Conservation (phyloP, 1,140 invertebrate species). For the Pseudomyrmex concolor region DNA sequence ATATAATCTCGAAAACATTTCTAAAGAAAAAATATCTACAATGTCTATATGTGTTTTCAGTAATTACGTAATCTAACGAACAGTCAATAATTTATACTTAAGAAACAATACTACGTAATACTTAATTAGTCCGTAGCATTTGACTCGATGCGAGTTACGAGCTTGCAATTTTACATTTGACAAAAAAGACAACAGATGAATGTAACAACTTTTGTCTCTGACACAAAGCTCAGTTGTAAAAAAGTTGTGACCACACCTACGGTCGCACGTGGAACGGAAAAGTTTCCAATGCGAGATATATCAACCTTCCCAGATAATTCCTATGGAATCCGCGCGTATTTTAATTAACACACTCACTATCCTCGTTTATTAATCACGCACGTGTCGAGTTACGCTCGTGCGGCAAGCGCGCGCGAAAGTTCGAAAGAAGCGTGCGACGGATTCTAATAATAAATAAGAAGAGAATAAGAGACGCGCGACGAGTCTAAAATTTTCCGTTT, state of each 20-base stretch:
- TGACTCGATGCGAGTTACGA: no score
- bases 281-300: not conserved
- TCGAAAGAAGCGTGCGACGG: not conserved
- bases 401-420: not conserved
- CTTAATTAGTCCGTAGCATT: no score
- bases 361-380: slow-evolving; percentile 23
- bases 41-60: no score
- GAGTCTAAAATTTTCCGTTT: slow-evolving; percentile 14
- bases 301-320: not conserved
- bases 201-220: not conserved
- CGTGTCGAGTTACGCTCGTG: not conserved
- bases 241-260: not conserved
- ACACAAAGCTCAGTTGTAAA: slow-evolving; percentile 15
- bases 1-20: no score
- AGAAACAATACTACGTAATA: no score
- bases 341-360: slow-evolving; percentile 21
- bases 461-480: not conserved
- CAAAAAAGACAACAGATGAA: not conserved
- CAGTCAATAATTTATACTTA: no score
- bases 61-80: no score
- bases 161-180: no score
- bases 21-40: no score
- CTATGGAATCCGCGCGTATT: not conserved
- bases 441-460: not conserved
- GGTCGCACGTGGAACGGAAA: slow-evolving; percentile 7